These are phyloP conservation scores for Micrasema longulum DNA, from an alignment of 1,140 invertebrate species.

Conservation along the genomic window DNA sequence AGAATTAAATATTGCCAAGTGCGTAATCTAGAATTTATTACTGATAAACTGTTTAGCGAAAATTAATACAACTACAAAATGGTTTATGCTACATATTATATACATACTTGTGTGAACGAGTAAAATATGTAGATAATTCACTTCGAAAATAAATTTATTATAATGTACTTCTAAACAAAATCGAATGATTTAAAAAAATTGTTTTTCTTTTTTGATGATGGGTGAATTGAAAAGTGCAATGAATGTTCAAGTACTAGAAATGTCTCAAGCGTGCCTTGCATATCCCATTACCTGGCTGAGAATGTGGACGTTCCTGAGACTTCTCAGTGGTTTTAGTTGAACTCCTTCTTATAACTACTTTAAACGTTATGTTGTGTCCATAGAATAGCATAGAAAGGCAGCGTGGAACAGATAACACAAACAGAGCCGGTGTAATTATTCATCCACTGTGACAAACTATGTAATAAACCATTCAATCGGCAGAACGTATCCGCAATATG, in stretches of 20 bases:
- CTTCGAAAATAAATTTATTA: too few relatives aligned
- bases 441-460: constrained; percentile 6
- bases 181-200: too few relatives aligned
- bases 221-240: neutral
- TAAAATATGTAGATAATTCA: too few relatives aligned
- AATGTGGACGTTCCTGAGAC: constrained; percentile 69
- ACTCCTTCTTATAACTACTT: constrained; percentile 68
- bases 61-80: too few relatives aligned
- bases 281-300: constrained; percentile 68
- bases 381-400: constrained; percentile 45
- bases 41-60: too few relatives aligned
- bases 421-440: constrained; percentile 39
- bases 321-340: constrained; percentile 70
- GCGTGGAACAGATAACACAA: constrained; percentile 54
- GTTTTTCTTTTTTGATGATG: too few relatives aligned
- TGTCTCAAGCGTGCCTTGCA: constrained; percentile 46
- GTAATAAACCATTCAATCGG: neutral
- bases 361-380: constrained; percentile 24
- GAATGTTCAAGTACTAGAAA: constrained; percentile 33
- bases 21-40: too few relatives aligned
- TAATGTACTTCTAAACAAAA: too few relatives aligned
- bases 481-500: constrained; percentile 16
- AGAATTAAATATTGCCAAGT: too few relatives aligned
- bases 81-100: too few relatives aligned
- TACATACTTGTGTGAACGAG: too few relatives aligned